Base-by-base conservation (phyloP, 1,140 invertebrate genomes). In the Lasioglossum baleicum region DNA sequence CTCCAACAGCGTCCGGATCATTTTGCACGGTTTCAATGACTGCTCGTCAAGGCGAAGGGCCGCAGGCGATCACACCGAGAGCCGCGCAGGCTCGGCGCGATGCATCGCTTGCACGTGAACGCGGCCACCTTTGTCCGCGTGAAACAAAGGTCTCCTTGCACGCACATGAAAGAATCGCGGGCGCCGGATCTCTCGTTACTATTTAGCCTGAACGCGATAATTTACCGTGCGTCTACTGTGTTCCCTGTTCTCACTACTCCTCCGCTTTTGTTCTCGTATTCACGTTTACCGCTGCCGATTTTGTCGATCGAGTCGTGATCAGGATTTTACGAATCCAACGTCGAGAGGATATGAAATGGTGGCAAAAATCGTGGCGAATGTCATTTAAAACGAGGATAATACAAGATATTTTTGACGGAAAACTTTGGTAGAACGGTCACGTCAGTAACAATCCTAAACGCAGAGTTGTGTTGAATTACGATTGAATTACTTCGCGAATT, bases 171-270 rank as follows among this genome's bases (percentile, higher is more conserved):
- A 73, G 42, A 77, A 17, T 4, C 40, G 10, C 35, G 35, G 20
- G 61, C 61, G 61, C 26, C 61, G 26, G 63, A 66, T 60, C 26
- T 31, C 71, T 75, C 77, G 63, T 81, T 65, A 83, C 69, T 64
- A 76, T 86, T 86, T 83, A 80, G 66, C 72, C 60, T 64, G 84
- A 76, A 22, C 51, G 77, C 83, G 74, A 86, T 86, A 69, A 86
- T 83, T 86, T 64, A 72, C 53, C 82, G 64, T 64, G 79, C 60
- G 40, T 22, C 75, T 79, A 83, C 75, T 76, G 66, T 31, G 44
- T 40, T 44, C 0, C 20, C 6, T 4, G 31, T 26, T n/a, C 56
- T 22, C 22, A 13, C 51, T 26, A n/a, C 70, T 77, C 53, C 66
- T 53, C n/a, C 2, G 40, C n/a, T 44, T 75, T 69, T 26, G 8